Conservation (phyloP, 2,113 vertebrate genomes). For the Lophius piscatorius region DNA sequence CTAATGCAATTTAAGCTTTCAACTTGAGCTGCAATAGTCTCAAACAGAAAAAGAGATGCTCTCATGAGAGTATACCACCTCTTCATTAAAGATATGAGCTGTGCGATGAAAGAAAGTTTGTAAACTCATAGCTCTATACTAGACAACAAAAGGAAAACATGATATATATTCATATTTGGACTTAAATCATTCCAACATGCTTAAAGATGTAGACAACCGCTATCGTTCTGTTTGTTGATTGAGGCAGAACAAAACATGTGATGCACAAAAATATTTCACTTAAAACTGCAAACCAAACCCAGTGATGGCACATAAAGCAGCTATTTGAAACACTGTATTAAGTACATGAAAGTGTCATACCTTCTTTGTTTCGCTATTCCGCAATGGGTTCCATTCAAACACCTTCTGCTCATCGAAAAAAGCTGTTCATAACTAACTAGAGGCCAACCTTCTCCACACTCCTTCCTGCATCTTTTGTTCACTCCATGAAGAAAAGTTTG, state of each 20-base stretch:
- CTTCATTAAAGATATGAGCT: conserved; percentile 12
- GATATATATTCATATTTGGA: no score
- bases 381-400: no score
- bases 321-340: not conserved
- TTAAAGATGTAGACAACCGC: conserved; percentile 37
- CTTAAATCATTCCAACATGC: conserved; percentile 16
- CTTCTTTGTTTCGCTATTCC: no score
- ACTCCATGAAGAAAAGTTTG: no score
- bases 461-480: no score
- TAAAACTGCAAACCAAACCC: conserved; percentile 15
- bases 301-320: conserved; percentile 3
- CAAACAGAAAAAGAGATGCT: conserved; percentile 4
- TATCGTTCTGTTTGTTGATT: no score
- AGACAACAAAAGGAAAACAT: conserved; percentile 4
- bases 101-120: conserved; percentile 10
- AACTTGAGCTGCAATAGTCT: conserved; percentile 6
- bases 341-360: not conserved
- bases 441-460: no score
- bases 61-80: not conserved
- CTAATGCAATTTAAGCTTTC: not conserved
- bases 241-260: conserved; percentile 15
- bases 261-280: conserved; percentile 56
- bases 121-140: conserved; percentile 3
- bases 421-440: no score
- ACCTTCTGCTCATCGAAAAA: no score